Evolutionary conservation across 2,113 vertebrate genomes (phyloP), one percentile per base, ranked within the genome.

Genomic region (Solea solea): DNA sequence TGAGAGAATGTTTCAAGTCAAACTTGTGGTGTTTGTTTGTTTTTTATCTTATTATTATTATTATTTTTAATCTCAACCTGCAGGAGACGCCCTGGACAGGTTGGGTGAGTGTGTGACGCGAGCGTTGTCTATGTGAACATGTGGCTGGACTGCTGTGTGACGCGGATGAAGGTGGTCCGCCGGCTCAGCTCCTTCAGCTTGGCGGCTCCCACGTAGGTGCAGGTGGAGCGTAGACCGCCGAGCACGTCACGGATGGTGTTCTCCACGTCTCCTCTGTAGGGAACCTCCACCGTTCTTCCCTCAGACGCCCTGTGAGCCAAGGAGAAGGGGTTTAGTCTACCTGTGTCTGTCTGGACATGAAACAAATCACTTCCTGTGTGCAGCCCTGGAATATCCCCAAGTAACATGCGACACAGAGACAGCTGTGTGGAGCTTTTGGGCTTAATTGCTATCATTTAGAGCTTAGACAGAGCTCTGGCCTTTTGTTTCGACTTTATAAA

Each of bases 181-280:
- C 95, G 91, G 92, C 97, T 97, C 78, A 99, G 95, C 90, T 99
- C 98, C 83, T 98, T 99, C 64, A 99, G 96, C 78, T 95, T 98
- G 84, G 97, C 96, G 0, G 98, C 98, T 64, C 98, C 98, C 81
- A 99, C 98, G 0, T 99, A 99, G 50, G 97, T 99, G 86, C 98
- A 99, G 67, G 98, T 98, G 78, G 98, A 99, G 64, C 98, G 94
- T 64, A 99, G 93, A 8, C 98, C 97, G 0, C 97, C 98, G 0
- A 99, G 87, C 80, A 99, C 95, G 70, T 99, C 98, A 28, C 91
- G 94, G 73, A 99, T 93, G 11, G 98, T 99, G 90, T 94, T 84
- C 74, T 97, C 95, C 28, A 97, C 96, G 0, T 97, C 95, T 4
- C 97, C 98, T 89, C 73, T 94, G 87, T 98, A 99, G 0, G 96